Base-by-base conservation (phyloP, 1,140 invertebrate species). In the Maniola jurtina region DNA sequence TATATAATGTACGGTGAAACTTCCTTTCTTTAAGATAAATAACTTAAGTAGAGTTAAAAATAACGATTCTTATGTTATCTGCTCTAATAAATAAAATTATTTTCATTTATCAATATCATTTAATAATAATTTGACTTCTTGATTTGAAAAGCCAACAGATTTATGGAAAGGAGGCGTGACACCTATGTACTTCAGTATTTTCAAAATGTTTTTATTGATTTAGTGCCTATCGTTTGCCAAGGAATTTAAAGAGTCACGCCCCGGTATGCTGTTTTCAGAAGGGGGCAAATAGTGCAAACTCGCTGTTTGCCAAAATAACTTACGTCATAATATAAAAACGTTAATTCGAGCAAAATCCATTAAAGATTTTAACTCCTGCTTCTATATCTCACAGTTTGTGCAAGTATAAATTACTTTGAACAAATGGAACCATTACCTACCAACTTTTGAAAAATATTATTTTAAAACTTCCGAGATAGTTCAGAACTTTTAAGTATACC, bases 191-290 rank as follows among this genome's bases (percentile, higher is more conserved):
- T 55, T 52, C 8, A n/a, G 15, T 33, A 52, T 52, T 55, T 45
- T 55, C 25, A 33, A 55, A 55, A 34, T 55, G 52, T 55, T 55
- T 55, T 55, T 34, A 55, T 55, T 55, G 55, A 57, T 57, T 40
- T 15, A 40, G 35, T 57, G 16, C 11, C 2, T 38, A 15, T 15
- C 55, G 36, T 38, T 33, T 57, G 55, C 55, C 55, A 57, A 57
- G 11, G 36, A 57, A 57, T 57, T 57, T 57, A 15, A 38, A 57
- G 55, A 40, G 35, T 7, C 11, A 33, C 54, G 5, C 11, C 6
- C n/a, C 10, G 34, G 8, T 55, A 34, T 35, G 54, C 13, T 55
- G 14, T 25, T 52, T 13, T 55, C 25, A 35, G 34, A 55, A 14
- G 13, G 25, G 35, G n/a, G 15, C 25, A 57, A 57, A 34, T 34